Percentiles rank a stretch among this genome's conserved stretches.
These are phyloP conservation scores for Boloria euphrosyne DNA, from an alignment of 2,888 invertebrate genomes.

Conservation along the genomic window DNA sequence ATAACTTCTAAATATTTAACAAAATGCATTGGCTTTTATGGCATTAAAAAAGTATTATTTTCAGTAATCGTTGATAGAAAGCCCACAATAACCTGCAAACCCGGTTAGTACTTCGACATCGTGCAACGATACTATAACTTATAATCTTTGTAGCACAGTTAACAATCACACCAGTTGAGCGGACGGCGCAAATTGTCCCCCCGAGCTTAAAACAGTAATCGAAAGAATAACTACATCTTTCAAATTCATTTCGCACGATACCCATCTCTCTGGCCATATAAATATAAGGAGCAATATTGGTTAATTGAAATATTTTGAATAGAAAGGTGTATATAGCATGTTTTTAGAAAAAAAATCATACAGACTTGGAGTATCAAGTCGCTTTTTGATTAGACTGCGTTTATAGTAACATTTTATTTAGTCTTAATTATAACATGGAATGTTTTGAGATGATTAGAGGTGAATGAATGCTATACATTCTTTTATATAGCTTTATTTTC, in stretches of 20 bases:
- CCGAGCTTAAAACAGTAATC: constrained; percentile 49
- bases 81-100: constrained; percentile 21
- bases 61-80: constrained; percentile 4
- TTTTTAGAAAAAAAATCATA: constrained; percentile 53
- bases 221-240: constrained; percentile 39
- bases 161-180: constrained; percentile 70
- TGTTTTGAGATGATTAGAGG: constrained; percentile 15
- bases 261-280: not conserved
- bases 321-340: constrained; percentile 46
- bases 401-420: constrained; percentile 34
- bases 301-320: not conserved
- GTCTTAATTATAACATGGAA: constrained; percentile 25
- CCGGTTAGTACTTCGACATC: constrained; percentile 48
- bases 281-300: constrained; percentile 9
- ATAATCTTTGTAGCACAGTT: constrained; percentile 73
- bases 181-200: constrained; percentile 76
- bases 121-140: constrained; percentile 65
- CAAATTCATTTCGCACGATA: constrained; percentile 13
- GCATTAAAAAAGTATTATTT: not conserved
- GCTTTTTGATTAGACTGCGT: constrained; percentile 35
- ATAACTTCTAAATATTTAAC: no score
- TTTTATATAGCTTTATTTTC: not conserved
- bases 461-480: not conserved
- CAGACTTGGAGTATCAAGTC: constrained; percentile 39
- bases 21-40: no score